A percentile compares a stretch with the other conserved stretches of the same genome.
phyloP scores from a whole-genome alignment of 2,888 invertebrate genomes.

The Acleris holmiana region DNA sequence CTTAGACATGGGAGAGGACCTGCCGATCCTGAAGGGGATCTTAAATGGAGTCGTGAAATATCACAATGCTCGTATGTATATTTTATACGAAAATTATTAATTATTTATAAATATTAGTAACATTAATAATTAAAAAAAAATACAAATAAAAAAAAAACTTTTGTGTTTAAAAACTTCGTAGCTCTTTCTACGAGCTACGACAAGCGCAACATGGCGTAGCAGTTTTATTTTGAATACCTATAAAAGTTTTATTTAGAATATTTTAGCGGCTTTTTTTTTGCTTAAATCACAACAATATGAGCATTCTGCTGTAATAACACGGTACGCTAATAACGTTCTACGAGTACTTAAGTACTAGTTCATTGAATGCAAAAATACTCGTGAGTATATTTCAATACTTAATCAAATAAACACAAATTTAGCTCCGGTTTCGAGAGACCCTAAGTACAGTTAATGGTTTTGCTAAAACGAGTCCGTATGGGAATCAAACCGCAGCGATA shows the following conservation, averaged over 20 bases:
- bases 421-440: too few relatives aligned
- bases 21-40: conserved; percentile 95
- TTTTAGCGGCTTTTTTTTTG: too few relatives aligned
- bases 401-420: too few relatives aligned
- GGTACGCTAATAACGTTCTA: too few relatives aligned
- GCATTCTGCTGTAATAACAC: not conserved
- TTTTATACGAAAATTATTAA: conserved; percentile 36
- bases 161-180: conserved; percentile 4
- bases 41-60: conserved; percentile 95
- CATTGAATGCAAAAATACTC: too few relatives aligned
- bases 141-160: not conserved
- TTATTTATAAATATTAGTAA: too few relatives aligned
- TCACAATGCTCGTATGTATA: conserved; percentile 96
- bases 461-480: too few relatives aligned
- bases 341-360: too few relatives aligned
- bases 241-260: not conserved
- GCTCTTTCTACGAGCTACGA: conserved; percentile 28
- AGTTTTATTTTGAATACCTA: not conserved
- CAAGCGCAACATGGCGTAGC: conserved; percentile 22
- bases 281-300: not conserved
- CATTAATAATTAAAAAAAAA: not conserved
- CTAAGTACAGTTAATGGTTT: too few relatives aligned
- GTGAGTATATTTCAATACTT: too few relatives aligned
- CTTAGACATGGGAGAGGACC: conserved; percentile 92
- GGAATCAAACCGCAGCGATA: not conserved